Conservation (phyloP, 2,113 vertebrate genomes). For the Dunckerocampus dactyliophorus region DNA sequence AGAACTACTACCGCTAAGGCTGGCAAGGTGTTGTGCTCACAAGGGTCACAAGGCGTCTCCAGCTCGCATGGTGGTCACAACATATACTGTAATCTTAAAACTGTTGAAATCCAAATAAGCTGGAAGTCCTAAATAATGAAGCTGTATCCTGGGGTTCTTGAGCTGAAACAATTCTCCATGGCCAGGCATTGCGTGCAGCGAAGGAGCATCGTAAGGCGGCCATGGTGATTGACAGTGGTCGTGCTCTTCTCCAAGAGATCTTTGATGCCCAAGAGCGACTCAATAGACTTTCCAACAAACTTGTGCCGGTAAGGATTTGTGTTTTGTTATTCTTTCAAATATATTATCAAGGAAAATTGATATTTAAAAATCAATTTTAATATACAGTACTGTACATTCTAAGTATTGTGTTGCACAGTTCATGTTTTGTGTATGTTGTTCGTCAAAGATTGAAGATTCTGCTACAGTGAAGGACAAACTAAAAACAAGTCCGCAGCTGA, state of each 20-base stretch:
- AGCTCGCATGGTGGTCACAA: too few relatives aligned
- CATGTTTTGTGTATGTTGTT: slow-evolving; percentile 10
- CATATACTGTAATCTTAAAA: not conserved
- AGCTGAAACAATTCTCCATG: not conserved
- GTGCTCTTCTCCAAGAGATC: slow-evolving; percentile 72
- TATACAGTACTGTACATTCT: not conserved
- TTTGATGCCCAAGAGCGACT: slow-evolving; percentile 36
- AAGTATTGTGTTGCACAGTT: not conserved
- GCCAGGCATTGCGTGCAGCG: slow-evolving; percentile 77
- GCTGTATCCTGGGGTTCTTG: not conserved
- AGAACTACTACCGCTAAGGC: not conserved
- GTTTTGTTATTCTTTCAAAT: not conserved
- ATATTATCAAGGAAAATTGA: not conserved
- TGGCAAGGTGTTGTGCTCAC: too few relatives aligned
- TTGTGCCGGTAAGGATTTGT: slow-evolving; percentile 21
- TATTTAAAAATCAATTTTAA: not conserved
- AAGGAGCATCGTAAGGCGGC: slow-evolving; percentile 76
- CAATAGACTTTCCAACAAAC: slow-evolving; percentile 13
- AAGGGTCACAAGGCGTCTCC: too few relatives aligned
- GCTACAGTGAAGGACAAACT: slow-evolving; percentile 56
- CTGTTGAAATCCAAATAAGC: not conserved
- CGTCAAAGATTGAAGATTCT: slow-evolving; percentile 20
- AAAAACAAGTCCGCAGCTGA: slow-evolving; percentile 68
- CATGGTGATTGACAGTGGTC: slow-evolving; percentile 78
- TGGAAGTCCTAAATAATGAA: not conserved